Conservation (phyloP, 1,140 invertebrate species). For the Ceratina australensis region DNA sequence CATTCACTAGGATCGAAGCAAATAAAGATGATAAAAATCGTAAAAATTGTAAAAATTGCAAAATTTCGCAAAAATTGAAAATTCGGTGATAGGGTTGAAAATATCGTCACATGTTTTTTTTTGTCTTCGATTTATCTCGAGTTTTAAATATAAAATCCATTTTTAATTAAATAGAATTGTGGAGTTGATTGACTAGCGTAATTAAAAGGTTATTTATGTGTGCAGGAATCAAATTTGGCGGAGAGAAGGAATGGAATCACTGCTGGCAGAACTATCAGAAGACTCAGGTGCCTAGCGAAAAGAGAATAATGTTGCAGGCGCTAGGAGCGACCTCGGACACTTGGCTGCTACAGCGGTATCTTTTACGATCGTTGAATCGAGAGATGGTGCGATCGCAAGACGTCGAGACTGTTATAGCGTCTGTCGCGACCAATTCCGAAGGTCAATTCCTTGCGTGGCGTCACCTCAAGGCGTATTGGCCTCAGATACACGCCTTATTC, state of each 20-base stretch:
- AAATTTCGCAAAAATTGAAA: too few relatives aligned
- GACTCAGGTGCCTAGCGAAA: conserved; percentile 85
- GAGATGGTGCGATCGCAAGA: conserved; percentile 86
- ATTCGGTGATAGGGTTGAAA: too few relatives aligned
- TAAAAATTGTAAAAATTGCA: too few relatives aligned
- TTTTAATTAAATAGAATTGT: too few relatives aligned
- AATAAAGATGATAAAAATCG: too few relatives aligned
- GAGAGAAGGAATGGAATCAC: conserved; percentile 86
- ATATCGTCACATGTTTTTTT: too few relatives aligned
- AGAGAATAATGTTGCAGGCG: conserved; percentile 84
- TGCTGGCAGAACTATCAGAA: conserved; percentile 87
- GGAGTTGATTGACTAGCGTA: too few relatives aligned
- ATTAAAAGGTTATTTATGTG: not conserved
- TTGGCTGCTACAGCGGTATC: conserved; percentile 87
- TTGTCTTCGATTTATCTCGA: too few relatives aligned
- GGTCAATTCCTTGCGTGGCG: conserved; percentile 88
- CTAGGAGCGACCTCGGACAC: conserved; percentile 86
- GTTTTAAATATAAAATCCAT: too few relatives aligned
- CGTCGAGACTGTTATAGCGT: conserved; percentile 84
- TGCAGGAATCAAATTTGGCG: conserved; percentile 82
- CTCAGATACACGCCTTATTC: conserved; percentile 83
- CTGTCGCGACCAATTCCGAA: conserved; percentile 86
- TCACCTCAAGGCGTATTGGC: conserved; percentile 88
- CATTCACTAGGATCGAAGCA: too few relatives aligned
- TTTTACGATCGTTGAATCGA: conserved; percentile 83